These are phyloP conservation scores for Nephrotoma flavescens DNA, from an alignment of 2,888 invertebrate genomes.

Conservation along the genomic window DNA sequence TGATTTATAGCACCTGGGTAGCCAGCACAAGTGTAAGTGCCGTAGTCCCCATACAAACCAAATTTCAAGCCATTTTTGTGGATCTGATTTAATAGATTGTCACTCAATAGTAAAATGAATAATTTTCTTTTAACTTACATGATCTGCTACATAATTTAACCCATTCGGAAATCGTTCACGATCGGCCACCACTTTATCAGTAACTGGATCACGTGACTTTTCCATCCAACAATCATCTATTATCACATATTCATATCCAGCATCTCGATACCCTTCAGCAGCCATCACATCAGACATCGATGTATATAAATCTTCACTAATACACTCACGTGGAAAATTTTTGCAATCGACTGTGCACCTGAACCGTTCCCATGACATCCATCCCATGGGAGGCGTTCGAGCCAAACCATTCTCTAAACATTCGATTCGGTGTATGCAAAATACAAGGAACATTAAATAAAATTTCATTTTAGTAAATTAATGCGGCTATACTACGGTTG, in stretches of 20 bases:
- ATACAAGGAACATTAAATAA: constrained; percentile 1
- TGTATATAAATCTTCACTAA: constrained; percentile 48
- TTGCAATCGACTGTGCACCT: constrained; percentile 45
- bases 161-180: constrained; percentile 55
- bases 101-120: too few relatives aligned
- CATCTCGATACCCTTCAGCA: constrained; percentile 49
- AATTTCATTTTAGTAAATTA: not conserved
- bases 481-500: too few relatives aligned
- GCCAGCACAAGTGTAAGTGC: constrained; percentile 59
- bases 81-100: constrained; percentile 33
- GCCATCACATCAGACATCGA: constrained; percentile 46
- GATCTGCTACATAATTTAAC: constrained; percentile 52
- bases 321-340: constrained; percentile 43
- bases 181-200: constrained; percentile 48
- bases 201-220: constrained; percentile 36
- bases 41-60: constrained; percentile 68
- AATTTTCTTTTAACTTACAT: constrained; percentile 37
- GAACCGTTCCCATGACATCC: constrained; percentile 51
- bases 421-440: not conserved
- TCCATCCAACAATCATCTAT: constrained; percentile 70
- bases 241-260: constrained; percentile 58
- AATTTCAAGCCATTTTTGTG: constrained; percentile 56
- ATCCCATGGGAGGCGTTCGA: constrained; percentile 52
- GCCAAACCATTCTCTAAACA: constrained; percentile 44
- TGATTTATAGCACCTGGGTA: constrained; percentile 56